These are phyloP conservation scores for Danionella dracula DNA, from an alignment of 2,797 vertebrate genomes.

Conservation along the genomic window DNA sequence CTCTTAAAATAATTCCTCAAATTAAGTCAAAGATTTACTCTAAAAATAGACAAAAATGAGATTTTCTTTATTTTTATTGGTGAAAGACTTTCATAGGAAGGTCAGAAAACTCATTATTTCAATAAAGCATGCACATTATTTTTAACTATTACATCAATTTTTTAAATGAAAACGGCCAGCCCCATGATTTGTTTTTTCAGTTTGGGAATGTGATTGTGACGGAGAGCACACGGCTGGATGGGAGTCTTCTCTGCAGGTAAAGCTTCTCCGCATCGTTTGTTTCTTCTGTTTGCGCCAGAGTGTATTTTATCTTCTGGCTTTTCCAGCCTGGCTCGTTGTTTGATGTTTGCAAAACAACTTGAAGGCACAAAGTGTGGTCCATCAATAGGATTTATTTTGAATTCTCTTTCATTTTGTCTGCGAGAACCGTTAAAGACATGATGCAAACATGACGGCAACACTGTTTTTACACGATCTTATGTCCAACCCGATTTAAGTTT, in stretches of 20 bases:
- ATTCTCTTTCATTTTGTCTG: constrained; percentile 34
- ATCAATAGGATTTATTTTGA: constrained; percentile 36
- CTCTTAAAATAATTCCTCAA: too few species aligned
- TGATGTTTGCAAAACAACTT: constrained; percentile 6
- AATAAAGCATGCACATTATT: too few species aligned
- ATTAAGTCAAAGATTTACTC: too few species aligned
- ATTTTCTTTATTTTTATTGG: too few species aligned
- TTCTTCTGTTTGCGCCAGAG: constrained; percentile 49
- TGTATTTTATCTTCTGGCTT: constrained; percentile 19
- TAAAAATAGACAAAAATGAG: too few species aligned
- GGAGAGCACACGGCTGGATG: too few species aligned
- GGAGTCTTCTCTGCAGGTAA: constrained; percentile 5
- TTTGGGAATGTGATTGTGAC: too few species aligned
- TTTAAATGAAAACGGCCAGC: too few species aligned
- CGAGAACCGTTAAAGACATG: constrained; percentile 5
- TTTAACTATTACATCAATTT: too few species aligned
- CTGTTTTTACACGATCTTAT: background rate
- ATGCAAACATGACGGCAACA: background rate
- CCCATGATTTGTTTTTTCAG: too few species aligned
- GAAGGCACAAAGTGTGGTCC: constrained; percentile 12
- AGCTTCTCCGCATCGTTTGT: constrained; percentile 52
- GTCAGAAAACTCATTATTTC: too few species aligned
- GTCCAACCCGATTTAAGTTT: constrained; percentile 2
- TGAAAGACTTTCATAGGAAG: too few species aligned
- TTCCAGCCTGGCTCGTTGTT: background rate